A percentile compares a stretch with the other conserved stretches of the same genome.
Evolutionary conservation across 2,113 vertebrate species (phyloP).

Genomic region (Equus quagga): DNA sequence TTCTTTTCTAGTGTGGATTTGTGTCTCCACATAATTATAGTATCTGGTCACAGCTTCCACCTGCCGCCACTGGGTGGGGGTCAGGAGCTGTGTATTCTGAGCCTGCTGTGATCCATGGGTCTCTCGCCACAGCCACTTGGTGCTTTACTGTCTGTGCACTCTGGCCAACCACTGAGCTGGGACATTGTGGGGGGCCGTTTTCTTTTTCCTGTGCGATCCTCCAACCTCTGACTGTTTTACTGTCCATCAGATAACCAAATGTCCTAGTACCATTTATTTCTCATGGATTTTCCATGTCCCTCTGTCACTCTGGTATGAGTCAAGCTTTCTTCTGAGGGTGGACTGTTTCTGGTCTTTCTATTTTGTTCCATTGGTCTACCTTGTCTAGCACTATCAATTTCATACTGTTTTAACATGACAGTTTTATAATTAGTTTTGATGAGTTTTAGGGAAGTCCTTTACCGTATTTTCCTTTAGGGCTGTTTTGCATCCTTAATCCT

Average conservation of each 20-base stretch:
- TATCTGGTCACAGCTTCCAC: no score
- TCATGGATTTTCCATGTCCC: neutral
- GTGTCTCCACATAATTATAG: no score
- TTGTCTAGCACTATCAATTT: neutral
- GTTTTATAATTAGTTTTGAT: neutral
- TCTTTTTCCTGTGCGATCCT: no score
- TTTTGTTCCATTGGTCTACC: neutral
- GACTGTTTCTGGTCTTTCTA: neutral
- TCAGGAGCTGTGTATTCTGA: no score
- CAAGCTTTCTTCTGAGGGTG: neutral
- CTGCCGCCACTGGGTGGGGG: no score
- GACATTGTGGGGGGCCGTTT: no score
- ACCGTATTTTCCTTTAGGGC: neutral
- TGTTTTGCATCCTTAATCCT: neutral
- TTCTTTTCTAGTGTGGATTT: no score
- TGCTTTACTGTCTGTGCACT: no score
- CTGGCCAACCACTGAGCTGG: no score
- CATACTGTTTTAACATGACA: neutral
- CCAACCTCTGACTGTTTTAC: no score
- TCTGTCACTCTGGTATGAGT: neutral
- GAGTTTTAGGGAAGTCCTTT: neutral
- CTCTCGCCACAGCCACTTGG: no score
- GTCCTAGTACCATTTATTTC: neutral
- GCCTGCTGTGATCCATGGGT: no score
- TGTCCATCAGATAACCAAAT: neutral